Base-by-base conservation (phyloP, 1,140 invertebrate species). In the Ctenoplectra terminalis region DNA sequence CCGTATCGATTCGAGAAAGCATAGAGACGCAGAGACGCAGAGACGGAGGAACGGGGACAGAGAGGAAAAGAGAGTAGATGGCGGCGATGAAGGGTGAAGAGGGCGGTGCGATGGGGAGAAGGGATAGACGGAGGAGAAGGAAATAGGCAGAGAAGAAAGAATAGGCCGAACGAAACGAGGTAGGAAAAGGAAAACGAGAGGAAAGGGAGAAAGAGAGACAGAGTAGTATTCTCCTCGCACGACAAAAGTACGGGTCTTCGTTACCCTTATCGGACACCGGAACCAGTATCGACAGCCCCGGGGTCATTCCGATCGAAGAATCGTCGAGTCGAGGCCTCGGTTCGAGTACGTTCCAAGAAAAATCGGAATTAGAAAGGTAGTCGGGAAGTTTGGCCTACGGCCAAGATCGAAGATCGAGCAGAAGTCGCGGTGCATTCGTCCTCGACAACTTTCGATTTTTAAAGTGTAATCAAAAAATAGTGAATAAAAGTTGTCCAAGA, bases 1-100 rank as follows among this genome's bases (percentile, higher is more conserved):
- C 89, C 84, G 89, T 91, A 91, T 91, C 89, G 90, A 91, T 89
- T 77, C 76, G 58, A 71, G 46, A 52, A 69, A 74, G 54, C 73
- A 70, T 31, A 67, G 26, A 64, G 61, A 77, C 88, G 85, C 85
- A 63, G 84, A 80, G 86, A 69, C 82, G 80, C 69, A 66, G 72
- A 34, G 86, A 69, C 83, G 80, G 74, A 70, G 72, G 37, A 75
- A 64, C 43, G 52, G n/a, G 72, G 80, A 52, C 23, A 37, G 48
- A 70, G 70, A 66, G 63, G 72, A 77, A 67, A 58, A 54, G 77
- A 8, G 58, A 13, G 58, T 2, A 8, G 60, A 34, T 48, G 46
- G 31, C 15, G 17, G 17, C 26, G 29, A 50, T 40, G 20, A 50
- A 46, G 60, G 3, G 63, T 5, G 46, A 15, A 13, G 63, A 54